Evolutionary conservation across 2,797 vertebrate genomes (phyloP), one percentile per base, ranked within the genome.

Genomic region (Nannoperca australis): DNA sequence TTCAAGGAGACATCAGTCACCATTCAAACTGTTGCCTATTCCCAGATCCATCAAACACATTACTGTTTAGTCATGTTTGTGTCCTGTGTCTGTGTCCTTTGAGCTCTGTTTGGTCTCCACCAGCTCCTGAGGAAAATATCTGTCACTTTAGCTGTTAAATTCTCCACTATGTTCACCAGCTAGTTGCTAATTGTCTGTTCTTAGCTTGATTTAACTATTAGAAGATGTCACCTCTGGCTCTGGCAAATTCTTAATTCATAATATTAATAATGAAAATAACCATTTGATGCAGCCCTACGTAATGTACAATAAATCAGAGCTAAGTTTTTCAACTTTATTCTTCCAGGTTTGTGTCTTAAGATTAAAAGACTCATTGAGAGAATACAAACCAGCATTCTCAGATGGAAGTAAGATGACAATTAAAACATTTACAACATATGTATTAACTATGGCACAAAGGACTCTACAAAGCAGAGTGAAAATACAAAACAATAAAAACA

Each of bases 31-130:
- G 9, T 53, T 68, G 7, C 1, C 1, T 50, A 7, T 58, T 44
- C 32, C 7, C 38, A 32, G 1, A 34, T 60, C 45, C 64, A 22
- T 27, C 15, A 60, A 32, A 42, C 11, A 59, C 14, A 24, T 42
- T 7, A n/a, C 7, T 51, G 9, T 54, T 53, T 55, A 34, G 20
- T 51, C 4, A 8, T 45, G 17, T 60, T 45, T 38, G 32, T 51
- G 12, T 2, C 15, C 10, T 11, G 36, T 38, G 27, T 55, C 11
- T 2, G 1, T 49, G 0, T 36, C 24, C 9, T 51, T 32, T 66
- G 47, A 27, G 32, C 56, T 60, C 49, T 24, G 3, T 22, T 73
- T 67, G 32, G 47, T 60, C 68, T 71, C n/a, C 51, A 34, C 20
- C 58, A 22, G 15, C 51, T 40, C 9, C 49, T 8, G 24, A 32